A percentile compares a stretch with the other conserved stretches of the same genome.
These are phyloP conservation scores for Bursaphelenchus okinawaensis DNA, from an alignment of 2,888 invertebrate genomes.

Conservation along the genomic window DNA sequence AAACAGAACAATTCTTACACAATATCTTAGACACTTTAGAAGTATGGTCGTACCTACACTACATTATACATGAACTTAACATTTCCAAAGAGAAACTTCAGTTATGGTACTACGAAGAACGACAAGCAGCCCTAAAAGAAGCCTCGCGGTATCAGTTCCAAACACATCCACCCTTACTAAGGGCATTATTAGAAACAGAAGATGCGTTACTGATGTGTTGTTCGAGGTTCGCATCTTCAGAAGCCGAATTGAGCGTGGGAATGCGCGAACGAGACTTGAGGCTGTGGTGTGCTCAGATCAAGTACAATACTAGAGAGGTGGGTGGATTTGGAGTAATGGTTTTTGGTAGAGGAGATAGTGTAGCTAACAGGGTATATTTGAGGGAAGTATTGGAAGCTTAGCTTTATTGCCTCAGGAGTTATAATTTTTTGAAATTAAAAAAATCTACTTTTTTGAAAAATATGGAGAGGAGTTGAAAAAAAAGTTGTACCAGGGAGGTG, in stretches of 20 bases:
- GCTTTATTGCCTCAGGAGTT: too few species aligned
- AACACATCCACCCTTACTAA: constrained; percentile 48
- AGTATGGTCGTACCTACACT: constrained; percentile 47
- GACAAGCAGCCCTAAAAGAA: constrained; percentile 42
- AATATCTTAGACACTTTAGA: constrained; percentile 35
- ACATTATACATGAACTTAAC: constrained; percentile 30
- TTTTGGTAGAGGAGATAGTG: too few species aligned
- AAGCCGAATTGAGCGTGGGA: constrained; percentile 50
- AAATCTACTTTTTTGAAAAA: too few species aligned
- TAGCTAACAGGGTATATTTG: too few species aligned
- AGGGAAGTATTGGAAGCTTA: too few species aligned
- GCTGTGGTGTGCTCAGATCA: constrained; percentile 32
- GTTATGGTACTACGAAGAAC: constrained; percentile 35
- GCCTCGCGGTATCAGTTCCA: constrained; percentile 44
- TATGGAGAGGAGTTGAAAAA: too few species aligned
- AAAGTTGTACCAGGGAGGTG: too few species aligned
- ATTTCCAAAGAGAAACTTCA: constrained; percentile 45
- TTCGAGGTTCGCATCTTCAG: constrained; percentile 45
- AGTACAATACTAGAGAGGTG: constrained; percentile 37
- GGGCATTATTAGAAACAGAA: constrained; percentile 46
- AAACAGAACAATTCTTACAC: constrained; percentile 41
- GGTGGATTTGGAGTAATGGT: neutral
- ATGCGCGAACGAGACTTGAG: constrained; percentile 55
- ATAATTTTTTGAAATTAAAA: too few species aligned
- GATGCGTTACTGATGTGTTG: constrained; percentile 55